Base-by-base conservation (phyloP, 30 jellyfish, hydroid and myxozoan species). In the Cassiopea xamachana region DNA sequence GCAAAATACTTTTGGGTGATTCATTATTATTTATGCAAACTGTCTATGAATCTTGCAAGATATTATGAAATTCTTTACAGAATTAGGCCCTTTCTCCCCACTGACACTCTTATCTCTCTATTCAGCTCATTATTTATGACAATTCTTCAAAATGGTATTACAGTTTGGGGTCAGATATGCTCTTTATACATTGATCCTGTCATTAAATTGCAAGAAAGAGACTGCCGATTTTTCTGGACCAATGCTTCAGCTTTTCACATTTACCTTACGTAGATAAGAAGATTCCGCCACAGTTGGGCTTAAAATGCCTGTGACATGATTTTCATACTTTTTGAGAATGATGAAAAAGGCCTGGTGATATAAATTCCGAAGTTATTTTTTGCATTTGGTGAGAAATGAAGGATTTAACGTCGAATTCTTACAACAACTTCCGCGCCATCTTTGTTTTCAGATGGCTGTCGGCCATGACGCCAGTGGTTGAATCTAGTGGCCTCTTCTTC, bases 391-490 rank as follows among this genome's bases (percentile, higher is more conserved):
- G 82, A 19, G 51, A 47, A 73, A 43, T 39, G 47, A 43, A 50
- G 82, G 60, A 73, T 51, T 73, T 73, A 73, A 17, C 45, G 47
- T 19, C 45, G 51, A 8, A 17, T 73, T 73, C 45, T 12, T 50
- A 60, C 61, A 12, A 12, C 82, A 47, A 73, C 39, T 27, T 17
- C 6, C 60, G 19, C 82, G 82, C 82, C 82, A 73, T 73, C 51
- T 73, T 73, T 7, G 47, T 73, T 73, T 73, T 50, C 47, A 73
- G 82, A 73, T 17, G 19, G 59, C 8, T n/a, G 82, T 19, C 19
- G 82, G 58, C 51, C 49, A 15, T 73, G 82, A 43, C 82, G 82
- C 45, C 82, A 73, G 61, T 51, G 58, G 82, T 17, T 73, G 82
- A 73, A 73, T 60, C 51, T 60, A 60, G 12, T 47, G 19, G 47